Percentiles rank a stretch among this genome's conserved stretches.
phyloP scores from a whole-genome alignment of 2,797 vertebrate genomes.

The Sitta carolinensis region DNA sequence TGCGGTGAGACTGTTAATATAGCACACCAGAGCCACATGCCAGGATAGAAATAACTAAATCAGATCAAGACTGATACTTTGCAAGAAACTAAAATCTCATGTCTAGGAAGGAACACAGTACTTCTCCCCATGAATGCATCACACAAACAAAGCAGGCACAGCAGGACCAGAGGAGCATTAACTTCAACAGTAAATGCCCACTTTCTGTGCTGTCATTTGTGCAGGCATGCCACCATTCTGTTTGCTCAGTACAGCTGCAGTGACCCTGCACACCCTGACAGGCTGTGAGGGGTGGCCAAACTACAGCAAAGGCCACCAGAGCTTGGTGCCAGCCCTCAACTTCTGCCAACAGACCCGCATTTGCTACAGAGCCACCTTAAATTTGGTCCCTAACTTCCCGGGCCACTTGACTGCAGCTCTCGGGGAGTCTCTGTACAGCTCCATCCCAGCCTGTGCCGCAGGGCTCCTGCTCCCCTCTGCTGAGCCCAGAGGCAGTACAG shows the following conservation, averaged over 20 bases:
- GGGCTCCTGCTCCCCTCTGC: fast-evolving
- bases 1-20: background rate
- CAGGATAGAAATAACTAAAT: background rate
- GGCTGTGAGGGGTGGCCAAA: too few species aligned
- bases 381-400: fast-evolving
- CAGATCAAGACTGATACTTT: background rate
- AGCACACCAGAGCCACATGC: background rate
- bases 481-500: background rate
- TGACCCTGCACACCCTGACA: too few species aligned
- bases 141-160: background rate
- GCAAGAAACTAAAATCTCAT: background rate
- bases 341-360: background rate
- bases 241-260: background rate
- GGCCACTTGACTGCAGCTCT: background rate
- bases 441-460: background rate
- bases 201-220: background rate
- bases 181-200: background rate
- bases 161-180: background rate
- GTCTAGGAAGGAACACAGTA: background rate
- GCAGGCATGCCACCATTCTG: fast-evolving
- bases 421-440: background rate
- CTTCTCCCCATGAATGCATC: background rate
- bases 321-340: background rate
- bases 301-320: too few species aligned
- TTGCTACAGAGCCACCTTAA: background rate